These are phyloP conservation scores for Rhadinocentrus ornatus DNA, from an alignment of 2,797 vertebrate species.

Conservation along the genomic window DNA sequence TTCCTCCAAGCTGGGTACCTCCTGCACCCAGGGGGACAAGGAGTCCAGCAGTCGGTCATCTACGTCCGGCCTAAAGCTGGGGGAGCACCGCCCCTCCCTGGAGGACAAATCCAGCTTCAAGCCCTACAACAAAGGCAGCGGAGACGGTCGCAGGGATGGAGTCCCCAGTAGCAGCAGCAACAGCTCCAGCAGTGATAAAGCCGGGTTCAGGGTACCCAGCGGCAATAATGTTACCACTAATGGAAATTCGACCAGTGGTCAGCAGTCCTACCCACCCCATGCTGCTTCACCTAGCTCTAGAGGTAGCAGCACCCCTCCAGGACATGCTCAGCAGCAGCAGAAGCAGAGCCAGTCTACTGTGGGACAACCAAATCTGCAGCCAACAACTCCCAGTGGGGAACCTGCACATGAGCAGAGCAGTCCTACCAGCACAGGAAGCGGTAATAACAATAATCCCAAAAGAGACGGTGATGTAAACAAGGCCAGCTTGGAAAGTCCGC, in stretches of 20 bases:
- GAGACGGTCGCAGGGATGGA: conserved; percentile 88
- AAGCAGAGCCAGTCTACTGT: conserved; percentile 69
- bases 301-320: conserved; percentile 79
- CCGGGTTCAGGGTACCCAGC: conserved; percentile 89
- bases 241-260: conserved; percentile 55
- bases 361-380: conserved; percentile 76
- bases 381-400: conserved; percentile 72
- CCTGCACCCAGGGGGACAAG: conserved; percentile 88
- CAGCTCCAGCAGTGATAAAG: conserved; percentile 77
- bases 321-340: conserved; percentile 64
- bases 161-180: conserved; percentile 65
- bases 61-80: conserved; percentile 72
- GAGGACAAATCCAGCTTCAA: conserved; percentile 99
- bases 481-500: conserved; percentile 68
- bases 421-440: conserved; percentile 64
- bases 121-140: conserved; percentile 90
- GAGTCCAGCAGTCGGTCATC: conserved; percentile 82
- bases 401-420: conserved; percentile 66
- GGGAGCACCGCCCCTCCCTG: conserved; percentile 81
- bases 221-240: conserved; percentile 68
- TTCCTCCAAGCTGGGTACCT: conserved; percentile 89
- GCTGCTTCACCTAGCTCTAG: conserved; percentile 80
- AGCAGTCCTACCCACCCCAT: conserved; percentile 86
- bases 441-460: conserved; percentile 61
- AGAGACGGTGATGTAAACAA: conserved; percentile 74